Evolutionary conservation across 1,140 invertebrate genomes (phyloP).

Genomic region (Wasmannia auropunctata): DNA sequence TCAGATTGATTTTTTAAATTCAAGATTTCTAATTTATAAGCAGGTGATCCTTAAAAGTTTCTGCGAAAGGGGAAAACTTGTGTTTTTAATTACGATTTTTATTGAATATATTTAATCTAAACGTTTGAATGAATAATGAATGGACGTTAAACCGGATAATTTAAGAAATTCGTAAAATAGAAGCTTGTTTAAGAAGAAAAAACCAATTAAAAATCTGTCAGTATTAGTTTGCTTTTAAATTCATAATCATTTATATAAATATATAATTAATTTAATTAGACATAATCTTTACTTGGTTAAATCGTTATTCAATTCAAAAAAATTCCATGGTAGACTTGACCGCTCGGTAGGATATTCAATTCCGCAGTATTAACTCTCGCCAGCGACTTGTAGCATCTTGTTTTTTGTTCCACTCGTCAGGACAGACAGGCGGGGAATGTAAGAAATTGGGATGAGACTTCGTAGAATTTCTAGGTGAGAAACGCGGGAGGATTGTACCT

Average conservation of each 20-base stretch:
- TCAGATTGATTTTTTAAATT: not conserved
- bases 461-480: not conserved
- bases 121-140: not conserved
- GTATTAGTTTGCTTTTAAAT: not conserved
- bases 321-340: not conserved
- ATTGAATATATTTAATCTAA: not conserved
- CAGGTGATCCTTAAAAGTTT: not conserved
- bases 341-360: not conserved
- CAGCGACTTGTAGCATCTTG: too few relatives aligned
- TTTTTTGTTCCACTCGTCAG: not conserved
- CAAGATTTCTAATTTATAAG: not conserved
- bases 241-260: not conserved
- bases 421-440: not conserved
- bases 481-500: constrained; percentile 81
- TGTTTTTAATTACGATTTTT: not conserved
- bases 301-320: not conserved
- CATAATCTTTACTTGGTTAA: not conserved
- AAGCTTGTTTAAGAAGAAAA: not conserved
- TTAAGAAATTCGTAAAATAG: not conserved
- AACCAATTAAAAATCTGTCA: not conserved
- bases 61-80: not conserved
- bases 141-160: not conserved
- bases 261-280: not conserved
- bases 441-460: not conserved
- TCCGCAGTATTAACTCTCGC: not conserved